A percentile compares a stretch with the other conserved stretches of the same genome.
Conservation (phyloP, 2,888 invertebrate species). For the Amphipoea lucens region DNA sequence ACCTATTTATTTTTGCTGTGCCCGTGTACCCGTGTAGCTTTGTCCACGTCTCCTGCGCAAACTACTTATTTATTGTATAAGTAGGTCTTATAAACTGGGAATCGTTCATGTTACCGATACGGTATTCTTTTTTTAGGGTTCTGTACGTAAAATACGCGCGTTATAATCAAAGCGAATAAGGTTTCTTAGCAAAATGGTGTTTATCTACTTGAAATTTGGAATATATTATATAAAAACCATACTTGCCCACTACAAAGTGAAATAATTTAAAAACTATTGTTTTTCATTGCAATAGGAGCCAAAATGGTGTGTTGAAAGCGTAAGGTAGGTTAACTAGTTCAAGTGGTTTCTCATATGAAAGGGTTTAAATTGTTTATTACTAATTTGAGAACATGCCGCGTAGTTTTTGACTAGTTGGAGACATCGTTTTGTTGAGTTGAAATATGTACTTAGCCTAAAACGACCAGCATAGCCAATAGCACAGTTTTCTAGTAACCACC, state of each 20-base stretch:
- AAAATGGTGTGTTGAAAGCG: too few relatives aligned
- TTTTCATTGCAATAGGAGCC: too few relatives aligned
- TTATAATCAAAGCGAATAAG: background rate
- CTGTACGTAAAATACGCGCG: background rate
- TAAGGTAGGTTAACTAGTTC: too few relatives aligned
- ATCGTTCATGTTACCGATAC: background rate
- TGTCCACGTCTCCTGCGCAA: background rate
- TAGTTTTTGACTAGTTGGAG: too few relatives aligned
- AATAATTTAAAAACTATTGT: background rate
- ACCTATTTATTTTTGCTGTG: background rate
- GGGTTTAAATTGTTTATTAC: too few relatives aligned
- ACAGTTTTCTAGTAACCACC: background rate
- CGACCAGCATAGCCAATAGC: background rate
- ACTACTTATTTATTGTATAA: background rate
- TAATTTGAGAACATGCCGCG: too few relatives aligned
- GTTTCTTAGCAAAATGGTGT: background rate
- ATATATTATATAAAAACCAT: too few relatives aligned
- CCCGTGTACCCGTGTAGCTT: background rate
- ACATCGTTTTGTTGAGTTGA: too few relatives aligned
- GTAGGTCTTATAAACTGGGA: background rate
- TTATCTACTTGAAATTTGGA: background rate
- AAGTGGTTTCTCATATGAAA: too few relatives aligned
- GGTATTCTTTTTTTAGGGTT: background rate
- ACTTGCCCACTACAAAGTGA: background rate
- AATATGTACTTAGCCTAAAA: background rate